Evolutionary conservation across 2,797 vertebrate species (phyloP), one percentile per base, ranked within the genome.

Genomic region (Scolopax rusticola): DNA sequence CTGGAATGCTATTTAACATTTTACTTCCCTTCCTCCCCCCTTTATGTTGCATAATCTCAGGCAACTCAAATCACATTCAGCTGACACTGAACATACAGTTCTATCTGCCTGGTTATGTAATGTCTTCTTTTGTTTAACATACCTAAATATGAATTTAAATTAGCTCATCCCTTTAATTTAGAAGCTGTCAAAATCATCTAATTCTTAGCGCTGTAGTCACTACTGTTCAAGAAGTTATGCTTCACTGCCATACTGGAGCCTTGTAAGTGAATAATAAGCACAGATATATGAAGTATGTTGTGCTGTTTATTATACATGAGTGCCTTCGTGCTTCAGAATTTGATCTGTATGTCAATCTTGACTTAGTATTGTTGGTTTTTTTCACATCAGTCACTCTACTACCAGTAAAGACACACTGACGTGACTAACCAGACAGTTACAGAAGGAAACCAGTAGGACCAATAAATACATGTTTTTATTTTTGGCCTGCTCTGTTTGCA

Each of bases 91-190:
- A 96, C 56, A 3, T 92, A 96, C 91, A 96, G 90, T 93, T 94
- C 95, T 94, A 95, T 75, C 93, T 93, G 71, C 84, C 70, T 75
- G 65, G 92, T 97, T 97, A 96, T 92, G 59, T 96, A 97, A 97
- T 75, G 86, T 83, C 90, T 90, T 95, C 94, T 96, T 97, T 97
- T 97, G 94, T 96, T 97, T 95, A 96, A 97, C 40, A 76, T 92
- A 93, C 84, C 92, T 93, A 96, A 95, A 83, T 89, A 87, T 48
- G 83, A 93, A 97, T 95, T 88, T 90, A 89, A 89, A 96, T 90
- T 70, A 91, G 79, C 91, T 95, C 94, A 96, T 48, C 63, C 38
- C 30, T 84, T 90, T 91, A 97, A 96, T 92, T 97, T 95, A 96
- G 92, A 93, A 97, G 74, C 91, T 95, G 95, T 93, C 96, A 96